Base-by-base conservation (phyloP, 2,113 vertebrate genomes). In the Prinia subflava region DNA sequence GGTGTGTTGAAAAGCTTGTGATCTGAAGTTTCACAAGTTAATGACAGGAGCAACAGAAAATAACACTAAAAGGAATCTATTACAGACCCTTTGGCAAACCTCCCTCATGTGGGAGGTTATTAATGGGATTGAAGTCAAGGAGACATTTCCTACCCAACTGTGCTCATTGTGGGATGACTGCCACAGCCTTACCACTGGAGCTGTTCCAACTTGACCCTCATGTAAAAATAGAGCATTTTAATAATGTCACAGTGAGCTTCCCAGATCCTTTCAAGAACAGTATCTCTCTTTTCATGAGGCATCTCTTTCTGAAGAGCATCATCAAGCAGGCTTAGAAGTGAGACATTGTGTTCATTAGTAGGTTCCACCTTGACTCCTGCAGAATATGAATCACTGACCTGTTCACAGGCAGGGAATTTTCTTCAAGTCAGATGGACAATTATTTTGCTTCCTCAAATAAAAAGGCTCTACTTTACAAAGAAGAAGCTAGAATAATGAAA, bases 81-180 rank as follows among this genome's bases (percentile, higher is more conserved):
- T 39, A 53, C 55, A 80, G 70, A 77, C n/a, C 69, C 39, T 82
- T 68, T 90, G 91, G 78, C 31, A 31, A 92, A 59, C 63, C 39
- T 96, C 71, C 78, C 68, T 94, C 42, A 53, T 46, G 63, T 63
- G 35, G 55, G 89, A 91, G 75, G 78, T 80, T 81, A 87, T 87
- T 95, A 95, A 96, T 91, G 68, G 84, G 75, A 92, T 24, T 95
- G 87, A 96, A 95, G 90, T 94, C 67, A 93, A 85, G 73, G 67
- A 95, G 59, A 89, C 24, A 44, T 86, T 91, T 93, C 87, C 88
- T 88, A 27, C 28, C 82, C 73, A 69, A 50, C 78, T 83, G 75
- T 90, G 71, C 67, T 90, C 73, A 60, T 53, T 91, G 67, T 63
- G 83, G 89, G 47, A 80, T 18, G 37, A 60, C 71, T 76, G 85